Base-by-base conservation (phyloP, 2,888 invertebrate genomes). In the Caenorhabditis imperialis region DNA sequence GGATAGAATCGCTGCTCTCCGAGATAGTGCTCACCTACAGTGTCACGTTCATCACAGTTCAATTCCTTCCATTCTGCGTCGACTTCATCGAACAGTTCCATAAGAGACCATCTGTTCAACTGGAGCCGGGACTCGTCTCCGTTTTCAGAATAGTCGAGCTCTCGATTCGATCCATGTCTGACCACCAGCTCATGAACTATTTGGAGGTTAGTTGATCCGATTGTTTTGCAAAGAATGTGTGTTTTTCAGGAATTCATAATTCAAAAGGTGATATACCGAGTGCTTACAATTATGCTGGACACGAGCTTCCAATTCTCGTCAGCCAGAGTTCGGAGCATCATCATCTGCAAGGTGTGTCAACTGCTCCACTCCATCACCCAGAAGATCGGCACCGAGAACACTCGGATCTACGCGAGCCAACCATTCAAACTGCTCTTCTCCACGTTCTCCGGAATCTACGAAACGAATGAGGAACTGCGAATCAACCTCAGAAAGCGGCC, bases 1-100 rank as follows among this genome's bases (percentile, higher is more conserved):
- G 94, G 87, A 94, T 98, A n/a, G 91, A 97, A 77, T 93, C 94
- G 84, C 95, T 95, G 88, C 92, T 98, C 25, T 92, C 93, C 73
- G 92, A 93, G 77, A 94, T 97, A 81, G 93, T 94, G 58, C 92
- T 79, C 88, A 92, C 95, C 84, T 95, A 94, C 88, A 95, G 94
- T 23, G 94, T 94, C 86, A 93, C 94, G 85, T 91, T 95, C 72
- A 93, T 95, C 85, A 91, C 95, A 78, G 78, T 77, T 8, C 96
- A 96, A 89, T 96, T 95, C 89, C 90, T 96, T 77, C 94, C 95
- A 0, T 94, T 95, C 88, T 93, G 94, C 90, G 92, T 93, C 30
- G 95, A 95, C 88, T 88, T 95, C 73, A 85, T 88, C 65, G 92
- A 93, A 1, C 91, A 94, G 16, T 94, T 94, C 82, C 92, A 93